These are phyloP conservation scores for Malurus elegans DNA, from an alignment of 2,113 vertebrate species.

Conservation along the genomic window DNA sequence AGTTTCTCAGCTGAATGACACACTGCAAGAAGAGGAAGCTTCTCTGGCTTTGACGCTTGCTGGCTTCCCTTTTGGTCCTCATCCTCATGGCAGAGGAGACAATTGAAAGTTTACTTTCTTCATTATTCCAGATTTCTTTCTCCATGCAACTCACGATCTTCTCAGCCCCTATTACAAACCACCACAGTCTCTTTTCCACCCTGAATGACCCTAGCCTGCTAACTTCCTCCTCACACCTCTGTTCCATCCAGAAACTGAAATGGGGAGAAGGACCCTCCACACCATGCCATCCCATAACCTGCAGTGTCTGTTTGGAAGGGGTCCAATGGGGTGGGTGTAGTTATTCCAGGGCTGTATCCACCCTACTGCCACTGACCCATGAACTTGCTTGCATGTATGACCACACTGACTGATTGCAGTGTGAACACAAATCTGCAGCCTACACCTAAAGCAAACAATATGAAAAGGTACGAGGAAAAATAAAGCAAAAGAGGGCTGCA, in stretches of 20 bases:
- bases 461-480: slow-evolving; percentile 31
- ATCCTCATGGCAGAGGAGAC: not conserved
- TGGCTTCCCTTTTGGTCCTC: not conserved
- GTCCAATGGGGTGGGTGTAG: not conserved
- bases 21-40: not conserved
- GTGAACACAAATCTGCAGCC: slow-evolving; percentile 5
- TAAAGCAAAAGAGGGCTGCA: not conserved
- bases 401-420: slow-evolving; percentile 21
- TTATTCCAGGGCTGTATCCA: not conserved
- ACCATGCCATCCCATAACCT: not conserved
- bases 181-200: accelerated
- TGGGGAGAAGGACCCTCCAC: not conserved
- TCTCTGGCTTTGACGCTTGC: not conserved
- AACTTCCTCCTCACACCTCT: not conserved
- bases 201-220: not conserved
- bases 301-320: not conserved
- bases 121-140: not conserved
- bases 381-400: not conserved
- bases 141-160: not conserved
- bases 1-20: not conserved
- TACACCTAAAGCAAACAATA: slow-evolving; percentile 71
- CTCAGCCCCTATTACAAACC: not conserved
- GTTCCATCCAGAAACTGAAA: not conserved
- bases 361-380: slow-evolving; percentile 11
- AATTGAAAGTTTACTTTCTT: not conserved